Base-by-base conservation (phyloP, 2,797 vertebrate genomes). In the Odontamblyopus rebecca region DNA sequence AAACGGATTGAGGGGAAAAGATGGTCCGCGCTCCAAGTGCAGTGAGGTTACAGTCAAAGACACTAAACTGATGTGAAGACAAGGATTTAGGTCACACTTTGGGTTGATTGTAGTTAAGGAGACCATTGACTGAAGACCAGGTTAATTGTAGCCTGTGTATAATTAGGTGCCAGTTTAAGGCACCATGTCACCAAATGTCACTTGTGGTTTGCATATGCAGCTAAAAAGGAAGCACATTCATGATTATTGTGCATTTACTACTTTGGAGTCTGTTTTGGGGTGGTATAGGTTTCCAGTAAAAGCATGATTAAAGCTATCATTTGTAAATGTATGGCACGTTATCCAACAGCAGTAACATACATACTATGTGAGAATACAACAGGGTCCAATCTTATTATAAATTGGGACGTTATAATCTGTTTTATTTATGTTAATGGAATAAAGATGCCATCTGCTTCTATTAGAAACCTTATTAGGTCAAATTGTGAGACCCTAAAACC, bases 1-100 rank as follows among this genome's bases (percentile, higher is more conserved):
- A 62, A 35, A 53, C n/a, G 35, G 74, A 73, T 26, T 11, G 38
- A 66, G 26, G 62, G 62, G 38, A 35, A 70, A 66, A 53, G 54
- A 70, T 12, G 32, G n/a, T 60, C 35, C 61, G 30, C 19, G 32
- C 71, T 68, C 19, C n/a, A 44, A 41, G 26, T 50, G 54, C 64
- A 70, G 54, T 59, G 60, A 73, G 35, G 23, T 71, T 51, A 72
- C 19, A 18, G 18, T 2, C 61, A 51, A 4, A 30, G 54, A 56
- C 18, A 61, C 2, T 27, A 27, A 68, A 23, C 67, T 57, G 54
- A 53, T 53, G 48, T n/a, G 4, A 32, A 53, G 16, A 53, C 6
- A 9, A 32, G 65, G 16, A 53, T 32, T 53, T 3, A 67, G 27
- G 32, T 67, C 65, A 53, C 65, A 51, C 64, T 48, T 50, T 50